Evolutionary conservation across 1,140 invertebrate species (phyloP), one percentile per base, ranked within the genome.

Genomic region (Thereuonema tuberculata): DNA sequence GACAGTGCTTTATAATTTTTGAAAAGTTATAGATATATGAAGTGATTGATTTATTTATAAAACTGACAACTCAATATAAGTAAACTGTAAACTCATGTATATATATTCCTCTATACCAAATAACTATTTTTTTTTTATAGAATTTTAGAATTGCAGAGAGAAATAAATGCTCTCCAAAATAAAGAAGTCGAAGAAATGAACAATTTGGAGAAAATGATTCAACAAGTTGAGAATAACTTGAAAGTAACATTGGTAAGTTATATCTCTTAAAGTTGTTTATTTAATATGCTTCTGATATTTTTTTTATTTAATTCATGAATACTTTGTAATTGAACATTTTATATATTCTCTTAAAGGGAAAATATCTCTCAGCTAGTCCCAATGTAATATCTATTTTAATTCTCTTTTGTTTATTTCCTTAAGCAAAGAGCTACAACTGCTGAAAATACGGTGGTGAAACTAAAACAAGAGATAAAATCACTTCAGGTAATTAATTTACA

Each of bases 141-240:
- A 46, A 26, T 57, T 14, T 3, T 23, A 37, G 28, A 57, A 37
- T 25, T 57, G 3, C 15, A 31, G 20, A 26, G 43, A 12, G 55
- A 57, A 37, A 46, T 57, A 3, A 20, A 57, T 2, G 3, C 5
- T 3, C 43, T 57, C 9, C 12, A 25, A 24, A 23, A 17, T 3
- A 57, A 57, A 25, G 55, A 57, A 12, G 2, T 3, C 25, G 55
- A 57, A 37, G 55, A 57, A 57, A 37, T 21, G 31, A 37, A 25
- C 43, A 29, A 26, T 5, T 23, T 57, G n/a, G 55, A 57, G 25
- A 57, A 37, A 37, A 26, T 57, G 20, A 29, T 43, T 9, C 55
- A 57, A 46, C 55, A 57, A 43, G 55, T 57, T 5, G 55, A 57
- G 43, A 31, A 9, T 12, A 57, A 57, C 26, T 37, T 57, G n/a